A percentile compares a stretch with the other conserved stretches of the same genome.
Evolutionary conservation across 2,888 invertebrate species (phyloP).

Genomic region (Pyrocoelia pectoralis): DNA sequence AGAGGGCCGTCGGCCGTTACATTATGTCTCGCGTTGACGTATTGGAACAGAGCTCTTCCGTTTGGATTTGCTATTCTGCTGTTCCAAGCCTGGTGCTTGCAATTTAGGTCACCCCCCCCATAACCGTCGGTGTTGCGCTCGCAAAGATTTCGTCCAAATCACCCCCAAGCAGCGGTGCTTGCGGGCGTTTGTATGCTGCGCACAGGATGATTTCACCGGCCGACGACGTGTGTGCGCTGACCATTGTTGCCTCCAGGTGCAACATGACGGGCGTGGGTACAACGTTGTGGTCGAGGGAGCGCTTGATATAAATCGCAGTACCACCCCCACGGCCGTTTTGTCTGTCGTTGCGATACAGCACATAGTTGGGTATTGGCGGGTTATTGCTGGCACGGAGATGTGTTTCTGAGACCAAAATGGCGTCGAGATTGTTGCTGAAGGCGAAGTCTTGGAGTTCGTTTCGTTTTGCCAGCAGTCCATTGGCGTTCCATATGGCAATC

Average conservation of each 20-base stretch:
- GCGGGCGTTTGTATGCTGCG: not conserved
- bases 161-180: not conserved
- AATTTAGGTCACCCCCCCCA: not conserved
- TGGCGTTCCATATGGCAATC: too few relatives aligned
- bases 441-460: too few relatives aligned
- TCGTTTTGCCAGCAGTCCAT: too few relatives aligned
- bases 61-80: not conserved
- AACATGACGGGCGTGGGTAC: too few relatives aligned
- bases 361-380: not conserved
- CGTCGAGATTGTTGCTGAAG: too few relatives aligned
- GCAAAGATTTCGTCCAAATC: not conserved
- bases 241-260: not conserved
- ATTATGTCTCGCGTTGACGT: not conserved
- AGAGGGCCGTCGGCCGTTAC: not conserved
- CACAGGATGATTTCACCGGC: not conserved
- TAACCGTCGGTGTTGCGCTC: not conserved
- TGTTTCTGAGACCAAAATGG: not conserved
- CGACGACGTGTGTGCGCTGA: not conserved
- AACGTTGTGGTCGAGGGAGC: too few relatives aligned
- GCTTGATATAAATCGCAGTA: not conserved
- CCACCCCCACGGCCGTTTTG: not conserved
- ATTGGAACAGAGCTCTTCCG: not conserved
- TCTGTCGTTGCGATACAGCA: not conserved
- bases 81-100: not conserved
- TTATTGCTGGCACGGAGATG: not conserved